Base-by-base conservation (phyloP, 2,113 vertebrate genomes). In the Nesogale talazaci region DNA sequence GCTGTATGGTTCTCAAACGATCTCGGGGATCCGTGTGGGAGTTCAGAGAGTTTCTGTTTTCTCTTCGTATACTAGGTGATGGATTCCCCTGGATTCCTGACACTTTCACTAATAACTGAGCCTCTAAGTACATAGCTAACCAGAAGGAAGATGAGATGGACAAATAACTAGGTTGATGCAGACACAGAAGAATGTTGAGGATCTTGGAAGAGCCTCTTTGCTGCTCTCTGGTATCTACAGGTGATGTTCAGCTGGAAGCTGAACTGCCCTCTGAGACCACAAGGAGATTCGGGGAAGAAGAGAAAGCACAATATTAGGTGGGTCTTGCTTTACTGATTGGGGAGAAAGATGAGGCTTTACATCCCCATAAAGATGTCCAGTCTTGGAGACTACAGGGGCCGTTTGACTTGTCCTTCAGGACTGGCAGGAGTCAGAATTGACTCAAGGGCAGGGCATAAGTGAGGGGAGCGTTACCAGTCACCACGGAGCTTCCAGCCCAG, bases 81-180 rank as follows among this genome's bases (percentile, higher is more conserved):
- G 29, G 74, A 80, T n/a, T 89, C 15, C 38, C 72, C 22, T 61
- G 4, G 69, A 36, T 52, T 52, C 17, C n/a, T 42, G 74, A 52
- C 82, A 83, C 56, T 70, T 82, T 87, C 81, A 25, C 67, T 81
- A 65, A 36, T 88, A 86, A 84, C 52, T 89, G 69, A 65, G 83
- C 42, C 46, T 74, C 88, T 77, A 23, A 29, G 46, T 69, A 70
- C 14, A 2, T 57, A 89, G 40, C 40, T 72, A 93, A 22, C 38
- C 40, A 74, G 6, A 87, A 57, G 65, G 87, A 82, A 78, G 27
- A 78, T 91, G 67, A 36, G 25, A 63, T 57, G 29, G 31, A 10
- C 67, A 72, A 34, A 27, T 91, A 29, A 69, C 61, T 63, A 84
- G 83, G 75, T 57, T 84, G 38, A 59, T 31, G 10, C 1, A 52